A percentile compares a stretch with the other conserved stretches of the same genome.
phyloP scores from a whole-genome alignment of 2,888 invertebrate genomes.

The Drosophila quasianomalipes region DNA sequence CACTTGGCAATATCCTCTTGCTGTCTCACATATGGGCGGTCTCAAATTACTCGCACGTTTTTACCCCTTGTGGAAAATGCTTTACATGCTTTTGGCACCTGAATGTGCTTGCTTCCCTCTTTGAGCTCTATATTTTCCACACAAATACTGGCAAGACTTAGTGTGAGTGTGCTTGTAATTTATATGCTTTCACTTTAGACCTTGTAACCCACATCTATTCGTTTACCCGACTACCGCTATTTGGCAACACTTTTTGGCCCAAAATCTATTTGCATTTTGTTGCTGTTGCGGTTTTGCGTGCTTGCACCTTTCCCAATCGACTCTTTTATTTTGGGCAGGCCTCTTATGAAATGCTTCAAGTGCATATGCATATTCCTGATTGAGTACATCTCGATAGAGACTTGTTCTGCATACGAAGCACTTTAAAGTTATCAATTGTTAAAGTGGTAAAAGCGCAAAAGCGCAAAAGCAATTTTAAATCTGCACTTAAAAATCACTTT shows the following conservation, averaged over 20 bases:
- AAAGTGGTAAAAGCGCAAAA: constrained; percentile 1
- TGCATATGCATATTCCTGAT: constrained; percentile 7
- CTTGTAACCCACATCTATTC: constrained; percentile 19
- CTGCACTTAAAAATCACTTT: constrained; percentile 48
- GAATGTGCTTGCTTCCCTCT: constrained; percentile 31
- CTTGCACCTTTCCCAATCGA: not conserved
- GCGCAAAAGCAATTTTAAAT: constrained; percentile 1
- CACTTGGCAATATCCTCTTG: constrained; percentile 37
- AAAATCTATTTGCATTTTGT: constrained; percentile 10
- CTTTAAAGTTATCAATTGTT: constrained; percentile 6
- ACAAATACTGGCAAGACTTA: not conserved
- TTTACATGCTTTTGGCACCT: constrained; percentile 55
- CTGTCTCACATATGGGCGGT: constrained; percentile 16
- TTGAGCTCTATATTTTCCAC: constrained; percentile 1
- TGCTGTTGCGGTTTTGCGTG: constrained; percentile 1
- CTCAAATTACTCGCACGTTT: constrained; percentile 37
- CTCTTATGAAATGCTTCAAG: constrained; percentile 18
- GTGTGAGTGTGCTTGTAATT: constrained; percentile 47
- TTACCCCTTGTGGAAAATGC: constrained; percentile 36
- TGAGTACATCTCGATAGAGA: not conserved
- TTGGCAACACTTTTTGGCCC: constrained; percentile 8
- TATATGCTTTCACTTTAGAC: constrained; percentile 39
- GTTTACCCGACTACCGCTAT: constrained; percentile 19
- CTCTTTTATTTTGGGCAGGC: not conserved
- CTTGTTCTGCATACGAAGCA: not conserved